These are phyloP conservation scores for Cepaea nemoralis DNA, from an alignment of 1,140 invertebrate species.

Conservation along the genomic window DNA sequence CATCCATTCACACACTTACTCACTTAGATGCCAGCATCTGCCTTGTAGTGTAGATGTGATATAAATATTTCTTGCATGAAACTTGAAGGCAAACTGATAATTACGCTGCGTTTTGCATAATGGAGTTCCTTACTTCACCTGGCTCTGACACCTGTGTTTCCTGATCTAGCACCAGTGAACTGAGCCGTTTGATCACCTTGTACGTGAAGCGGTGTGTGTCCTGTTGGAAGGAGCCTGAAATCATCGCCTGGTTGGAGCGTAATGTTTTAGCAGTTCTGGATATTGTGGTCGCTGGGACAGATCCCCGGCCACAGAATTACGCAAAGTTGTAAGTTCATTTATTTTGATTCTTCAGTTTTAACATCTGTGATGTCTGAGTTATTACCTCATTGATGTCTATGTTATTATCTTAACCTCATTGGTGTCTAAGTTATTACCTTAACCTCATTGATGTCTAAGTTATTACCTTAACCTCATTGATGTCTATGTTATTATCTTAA, in stretches of 20 bases:
- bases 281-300: constrained; percentile 76
- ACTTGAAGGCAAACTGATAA: too few species aligned
- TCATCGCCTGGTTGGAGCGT: constrained; percentile 84
- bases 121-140: too few species aligned
- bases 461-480: too few species aligned
- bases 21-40: too few species aligned
- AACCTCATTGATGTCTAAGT: too few species aligned
- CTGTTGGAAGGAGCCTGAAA: constrained; percentile 84
- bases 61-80: too few species aligned
- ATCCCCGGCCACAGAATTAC: constrained; percentile 77
- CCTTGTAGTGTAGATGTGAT: too few species aligned
- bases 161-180: constrained; percentile 19
- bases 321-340: constrained; percentile 73
- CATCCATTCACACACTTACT: too few species aligned
- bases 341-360: background rate
- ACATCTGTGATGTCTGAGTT: background rate
- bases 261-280: constrained; percentile 80
- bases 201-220: constrained; percentile 82
- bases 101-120: too few species aligned
- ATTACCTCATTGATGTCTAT: background rate
- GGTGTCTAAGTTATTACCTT: too few species aligned
- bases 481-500: too few species aligned
- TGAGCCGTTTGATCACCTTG: constrained; percentile 76
- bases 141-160: background rate
- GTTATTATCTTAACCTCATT: too few species aligned